phyloP scores from a whole-genome alignment of 2,797 vertebrate genomes.

The Diglossa cyanea region DNA sequence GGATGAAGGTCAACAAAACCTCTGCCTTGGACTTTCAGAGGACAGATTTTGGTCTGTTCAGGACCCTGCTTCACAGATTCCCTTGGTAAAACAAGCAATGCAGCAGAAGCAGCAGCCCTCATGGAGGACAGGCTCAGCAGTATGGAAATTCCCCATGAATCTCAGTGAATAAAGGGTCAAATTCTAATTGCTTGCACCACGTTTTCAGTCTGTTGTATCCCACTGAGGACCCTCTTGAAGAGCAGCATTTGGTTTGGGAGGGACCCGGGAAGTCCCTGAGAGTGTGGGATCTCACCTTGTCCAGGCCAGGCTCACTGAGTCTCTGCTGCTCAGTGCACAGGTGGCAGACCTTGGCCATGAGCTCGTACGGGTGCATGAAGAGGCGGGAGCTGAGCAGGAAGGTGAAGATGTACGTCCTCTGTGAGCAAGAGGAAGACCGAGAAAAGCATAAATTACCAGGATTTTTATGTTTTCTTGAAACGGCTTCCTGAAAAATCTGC shows the following conservation, averaged over 20 bases:
- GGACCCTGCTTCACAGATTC: background rate
- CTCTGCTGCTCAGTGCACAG: slow-evolving; percentile 87
- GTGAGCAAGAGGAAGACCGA: slow-evolving; percentile 11
- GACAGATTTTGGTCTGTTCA: background rate
- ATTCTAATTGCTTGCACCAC: background rate
- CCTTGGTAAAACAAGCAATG: background rate
- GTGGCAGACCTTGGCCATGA: slow-evolving; percentile 91
- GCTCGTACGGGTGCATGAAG: slow-evolving; percentile 88
- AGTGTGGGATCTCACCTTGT: slow-evolving; percentile 80
- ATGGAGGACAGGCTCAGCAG: background rate
- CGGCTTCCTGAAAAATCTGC: background rate
- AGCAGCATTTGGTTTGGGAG: background rate
- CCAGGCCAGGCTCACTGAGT: slow-evolving; percentile 80
- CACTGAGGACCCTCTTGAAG: background rate
- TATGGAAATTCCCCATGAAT: background rate
- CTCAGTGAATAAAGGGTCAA: background rate
- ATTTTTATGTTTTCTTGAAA: background rate
- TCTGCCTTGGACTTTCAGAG: background rate
- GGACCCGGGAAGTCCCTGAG: background rate
- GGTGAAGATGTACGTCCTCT: slow-evolving; percentile 95
- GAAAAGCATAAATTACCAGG: background rate
- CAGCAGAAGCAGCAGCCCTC: background rate
- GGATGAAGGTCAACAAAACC: background rate
- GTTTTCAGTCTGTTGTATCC: background rate
- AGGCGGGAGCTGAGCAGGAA: slow-evolving; percentile 94